These are phyloP conservation scores for Babyrousa celebensis DNA, from an alignment of 2,797 vertebrate genomes.

Conservation along the genomic window DNA sequence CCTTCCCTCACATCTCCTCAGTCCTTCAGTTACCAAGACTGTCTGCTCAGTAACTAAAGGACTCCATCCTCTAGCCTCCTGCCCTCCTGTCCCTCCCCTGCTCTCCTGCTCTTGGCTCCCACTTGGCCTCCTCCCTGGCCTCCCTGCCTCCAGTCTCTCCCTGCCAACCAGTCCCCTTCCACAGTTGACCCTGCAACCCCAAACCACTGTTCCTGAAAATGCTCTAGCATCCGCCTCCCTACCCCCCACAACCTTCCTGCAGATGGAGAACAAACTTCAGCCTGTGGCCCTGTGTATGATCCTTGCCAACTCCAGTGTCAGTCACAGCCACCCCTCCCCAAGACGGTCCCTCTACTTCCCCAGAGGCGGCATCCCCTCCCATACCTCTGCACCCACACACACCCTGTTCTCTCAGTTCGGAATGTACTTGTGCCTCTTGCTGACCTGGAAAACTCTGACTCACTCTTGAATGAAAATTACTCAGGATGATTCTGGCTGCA, in stretches of 20 bases:
- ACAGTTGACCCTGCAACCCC: not conserved
- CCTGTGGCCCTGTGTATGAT: accelerated
- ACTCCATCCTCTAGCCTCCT: not conserved
- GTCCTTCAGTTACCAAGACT: not conserved
- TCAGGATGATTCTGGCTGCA: not conserved
- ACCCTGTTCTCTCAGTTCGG: not conserved
- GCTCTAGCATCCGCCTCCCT: not conserved
- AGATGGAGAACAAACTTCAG: not conserved
- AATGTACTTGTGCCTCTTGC: not conserved
- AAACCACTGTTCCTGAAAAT: too few relatives aligned
- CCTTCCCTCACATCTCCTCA: too few relatives aligned
- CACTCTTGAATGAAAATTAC: not conserved
- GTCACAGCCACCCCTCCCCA: accelerated
- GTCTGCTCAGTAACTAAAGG: too few relatives aligned
- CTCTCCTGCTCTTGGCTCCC: not conserved
- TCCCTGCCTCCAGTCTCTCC: not conserved
- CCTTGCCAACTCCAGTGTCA: accelerated
- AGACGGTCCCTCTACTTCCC: accelerated
- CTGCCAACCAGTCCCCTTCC: not conserved
- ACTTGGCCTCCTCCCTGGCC: not conserved
- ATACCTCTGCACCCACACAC: accelerated
- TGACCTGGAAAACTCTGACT: not conserved
- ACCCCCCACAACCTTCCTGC: not conserved
- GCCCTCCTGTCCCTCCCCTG: not conserved
- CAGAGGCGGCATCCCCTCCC: accelerated